Evolutionary conservation across 2,797 vertebrate species (phyloP).

Genomic region (Pseudocheirus occidentalis): DNA sequence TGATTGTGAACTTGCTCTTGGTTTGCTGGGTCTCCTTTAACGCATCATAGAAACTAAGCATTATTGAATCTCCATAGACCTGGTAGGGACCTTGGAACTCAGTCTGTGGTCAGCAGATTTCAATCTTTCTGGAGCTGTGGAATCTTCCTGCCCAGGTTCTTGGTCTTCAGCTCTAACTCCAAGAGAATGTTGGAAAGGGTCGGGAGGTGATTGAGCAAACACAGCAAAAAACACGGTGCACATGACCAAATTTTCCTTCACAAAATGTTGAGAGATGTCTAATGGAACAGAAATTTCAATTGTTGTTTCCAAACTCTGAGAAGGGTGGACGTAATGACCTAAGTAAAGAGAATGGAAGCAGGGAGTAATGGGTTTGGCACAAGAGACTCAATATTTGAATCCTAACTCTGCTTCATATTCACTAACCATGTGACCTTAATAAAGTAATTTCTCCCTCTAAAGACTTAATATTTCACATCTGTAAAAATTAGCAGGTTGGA

Average conservation of each 20-base stretch:
- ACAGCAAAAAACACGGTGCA: neutral
- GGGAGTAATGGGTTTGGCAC: neutral
- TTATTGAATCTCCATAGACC: neutral
- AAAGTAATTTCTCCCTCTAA: neutral
- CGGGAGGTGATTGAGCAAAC: neutral
- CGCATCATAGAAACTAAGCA: neutral
- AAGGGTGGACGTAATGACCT: neutral
- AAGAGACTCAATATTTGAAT: neutral
- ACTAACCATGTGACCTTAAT: neutral
- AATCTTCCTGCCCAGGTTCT: neutral
- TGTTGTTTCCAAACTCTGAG: neutral
- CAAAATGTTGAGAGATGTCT: neutral
- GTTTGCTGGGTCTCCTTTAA: constrained; percentile 1
- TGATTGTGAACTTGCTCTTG: neutral
- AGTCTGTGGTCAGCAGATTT: neutral
- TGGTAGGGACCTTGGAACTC: neutral
- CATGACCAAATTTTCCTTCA: neutral
- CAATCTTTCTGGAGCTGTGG: neutral
- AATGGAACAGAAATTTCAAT: neutral
- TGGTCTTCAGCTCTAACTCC: neutral
- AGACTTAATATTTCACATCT: neutral
- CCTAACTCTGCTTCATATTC: neutral
- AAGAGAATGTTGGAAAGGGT: neutral
- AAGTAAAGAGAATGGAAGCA: neutral
- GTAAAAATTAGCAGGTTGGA: neutral